Percentiles rank a stretch among this genome's conserved stretches.
These are phyloP conservation scores for Rhyacichthys aspro DNA, from an alignment of 2,797 vertebrate species.

Conservation along the genomic window DNA sequence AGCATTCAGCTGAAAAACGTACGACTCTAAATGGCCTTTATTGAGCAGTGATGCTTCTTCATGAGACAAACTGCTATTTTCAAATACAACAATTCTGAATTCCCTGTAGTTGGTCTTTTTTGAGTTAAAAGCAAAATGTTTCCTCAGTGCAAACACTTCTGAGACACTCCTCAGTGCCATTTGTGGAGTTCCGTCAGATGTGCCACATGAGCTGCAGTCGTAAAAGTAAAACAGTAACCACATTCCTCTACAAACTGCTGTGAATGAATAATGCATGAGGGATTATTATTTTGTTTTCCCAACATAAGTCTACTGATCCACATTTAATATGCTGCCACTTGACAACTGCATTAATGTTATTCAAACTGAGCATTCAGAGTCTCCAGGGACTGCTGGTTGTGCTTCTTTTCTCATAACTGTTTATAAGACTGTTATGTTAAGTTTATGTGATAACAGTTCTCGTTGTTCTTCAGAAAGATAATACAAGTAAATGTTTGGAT, in stretches of 20 bases:
- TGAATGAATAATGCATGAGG: slow-evolving; percentile 42
- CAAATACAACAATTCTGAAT: neutral
- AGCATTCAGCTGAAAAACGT: slow-evolving; percentile 50
- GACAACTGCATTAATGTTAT: slow-evolving; percentile 16
- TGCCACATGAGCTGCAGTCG: slow-evolving; percentile 36
- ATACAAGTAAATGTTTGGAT: too few relatives aligned
- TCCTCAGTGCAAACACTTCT: neutral
- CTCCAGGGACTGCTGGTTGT: slow-evolving; percentile 13
- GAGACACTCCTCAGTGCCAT: neutral
- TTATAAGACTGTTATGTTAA: too few relatives aligned
- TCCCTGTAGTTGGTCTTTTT: slow-evolving; percentile 2
- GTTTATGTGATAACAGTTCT: too few relatives aligned
- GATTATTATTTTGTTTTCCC: slow-evolving; percentile 18
- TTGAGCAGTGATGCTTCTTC: slow-evolving; percentile 38
- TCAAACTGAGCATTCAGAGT: slow-evolving; percentile 1
- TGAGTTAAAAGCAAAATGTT: neutral
- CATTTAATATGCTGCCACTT: slow-evolving; percentile 19
- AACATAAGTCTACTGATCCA: slow-evolving; percentile 33
- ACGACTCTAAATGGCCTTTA: slow-evolving; percentile 35
- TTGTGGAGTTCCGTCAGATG: slow-evolving; percentile 30
- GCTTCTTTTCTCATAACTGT: slow-evolving; percentile 3
- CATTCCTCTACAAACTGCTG: slow-evolving; percentile 1
- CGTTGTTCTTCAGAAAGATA: too few relatives aligned
- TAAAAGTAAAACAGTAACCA: slow-evolving; percentile 39
- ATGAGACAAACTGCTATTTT: slow-evolving; percentile 18